These are phyloP conservation scores for Ptychadena robeensis DNA, from an alignment of 2,797 vertebrate genomes.

Conservation along the genomic window DNA sequence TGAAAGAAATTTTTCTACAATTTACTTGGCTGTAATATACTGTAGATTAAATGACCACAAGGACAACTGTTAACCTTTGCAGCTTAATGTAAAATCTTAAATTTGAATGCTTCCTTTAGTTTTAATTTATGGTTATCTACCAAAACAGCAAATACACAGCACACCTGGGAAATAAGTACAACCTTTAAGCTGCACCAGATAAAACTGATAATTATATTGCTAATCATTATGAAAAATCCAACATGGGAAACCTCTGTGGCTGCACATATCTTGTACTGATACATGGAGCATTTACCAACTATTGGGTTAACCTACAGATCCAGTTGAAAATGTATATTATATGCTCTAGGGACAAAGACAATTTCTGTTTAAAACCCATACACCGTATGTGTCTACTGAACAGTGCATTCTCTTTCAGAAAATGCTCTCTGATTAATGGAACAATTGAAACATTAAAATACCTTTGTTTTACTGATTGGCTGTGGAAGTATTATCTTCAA, in stretches of 20 bases:
- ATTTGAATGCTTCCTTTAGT: conserved; percentile 26
- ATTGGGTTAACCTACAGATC: conserved; percentile 12
- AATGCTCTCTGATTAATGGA: too few species aligned
- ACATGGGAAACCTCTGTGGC: neutral
- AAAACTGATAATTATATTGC: conserved; percentile 33
- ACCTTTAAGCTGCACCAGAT: conserved; percentile 33
- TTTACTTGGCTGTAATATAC: neutral
- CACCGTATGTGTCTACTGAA: too few species aligned
- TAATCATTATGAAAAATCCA: conserved; percentile 27
- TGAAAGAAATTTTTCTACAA: neutral
- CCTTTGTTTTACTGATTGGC: too few species aligned
- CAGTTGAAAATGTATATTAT: neutral
- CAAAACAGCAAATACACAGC: conserved; percentile 17
- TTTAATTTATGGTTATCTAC: conserved; percentile 24
- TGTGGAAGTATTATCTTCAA: too few species aligned
- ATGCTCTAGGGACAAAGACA: neutral
- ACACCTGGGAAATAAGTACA: conserved; percentile 41
- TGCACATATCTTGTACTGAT: conserved; percentile 14
- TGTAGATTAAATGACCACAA: conserved; percentile 17
- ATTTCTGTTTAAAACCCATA: too few species aligned
- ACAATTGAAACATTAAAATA: too few species aligned
- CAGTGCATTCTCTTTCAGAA: too few species aligned
- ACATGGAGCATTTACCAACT: conserved; percentile 3
- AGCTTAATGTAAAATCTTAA: conserved; percentile 17
- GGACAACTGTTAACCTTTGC: conserved; percentile 37